Conservation (phyloP, 2,888 invertebrate species). For the Caenorhabditis doughertyi region DNA sequence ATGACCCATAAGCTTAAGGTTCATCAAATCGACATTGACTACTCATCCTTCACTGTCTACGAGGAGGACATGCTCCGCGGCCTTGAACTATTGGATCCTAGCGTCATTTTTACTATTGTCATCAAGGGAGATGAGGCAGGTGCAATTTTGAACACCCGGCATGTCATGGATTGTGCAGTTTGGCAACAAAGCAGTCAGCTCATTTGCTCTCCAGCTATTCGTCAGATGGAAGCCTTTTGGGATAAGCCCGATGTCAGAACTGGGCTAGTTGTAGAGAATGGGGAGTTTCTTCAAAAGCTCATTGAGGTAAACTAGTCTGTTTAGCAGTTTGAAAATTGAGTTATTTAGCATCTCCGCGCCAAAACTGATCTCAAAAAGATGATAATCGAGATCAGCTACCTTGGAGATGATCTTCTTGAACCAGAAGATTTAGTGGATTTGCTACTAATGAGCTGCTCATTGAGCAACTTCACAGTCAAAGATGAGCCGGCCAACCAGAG, state of each 20-base stretch:
- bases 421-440: too few relatives aligned
- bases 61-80: slow-evolving; percentile 1
- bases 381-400: too few relatives aligned
- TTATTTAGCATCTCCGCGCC: too few relatives aligned
- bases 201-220: neutral
- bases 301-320: neutral
- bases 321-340: too few relatives aligned
- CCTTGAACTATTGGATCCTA: neutral
- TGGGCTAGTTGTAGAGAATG: neutral
- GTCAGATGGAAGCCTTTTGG: slow-evolving; percentile 2
- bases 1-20: neutral
- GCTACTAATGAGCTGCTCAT: too few relatives aligned
- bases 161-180: neutral
- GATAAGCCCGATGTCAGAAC: slow-evolving; percentile 2
- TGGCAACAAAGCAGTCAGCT: neutral
- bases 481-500: too few relatives aligned
- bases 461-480: too few relatives aligned
- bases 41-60: neutral
- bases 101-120: neutral
- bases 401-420: too few relatives aligned
- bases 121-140: slow-evolving; percentile 1
- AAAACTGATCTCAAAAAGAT: too few relatives aligned
- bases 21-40: neutral
- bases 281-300: neutral
- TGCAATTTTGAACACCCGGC: neutral